Evolutionary conservation across 2,797 vertebrate genomes (phyloP), one percentile per base, ranked within the genome.

Genomic region (Lophius americanus): DNA sequence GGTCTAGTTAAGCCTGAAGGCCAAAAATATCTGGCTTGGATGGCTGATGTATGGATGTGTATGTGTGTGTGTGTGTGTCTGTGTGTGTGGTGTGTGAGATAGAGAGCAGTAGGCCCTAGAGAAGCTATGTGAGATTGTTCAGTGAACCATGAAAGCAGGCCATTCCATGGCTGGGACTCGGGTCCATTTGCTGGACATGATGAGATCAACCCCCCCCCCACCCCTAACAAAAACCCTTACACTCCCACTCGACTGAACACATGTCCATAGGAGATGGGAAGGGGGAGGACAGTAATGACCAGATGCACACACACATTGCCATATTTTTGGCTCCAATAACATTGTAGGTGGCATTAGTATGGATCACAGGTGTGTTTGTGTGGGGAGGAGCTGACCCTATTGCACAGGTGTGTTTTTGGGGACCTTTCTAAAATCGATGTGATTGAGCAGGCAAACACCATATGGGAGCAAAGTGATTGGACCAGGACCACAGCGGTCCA

Each of bases 371-470:
- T 89, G 86, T 75, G 78, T 58, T 65, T 59, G 79, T 84, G 82
- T 67, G 55, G 85, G 77, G 79, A 82, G 73, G 83, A 78, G 62
- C 67, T 47, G 33, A 59, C 63, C 61, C 68, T 69, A 56, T 57
- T 73, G 75, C 68, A 71, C 81, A 82, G 81, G 68, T 81, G 83
- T 55, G 62, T 78, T 60, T 74, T 82, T 85, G 82, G 74, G 75
- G 73, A 60, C 70, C 60, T 64, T 80, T 88, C 81, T 84, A 53
- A 89, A 89, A 85, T 75, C 41, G 62, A 79, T 78, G 79, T 78
- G 85, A 89, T 82, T 79, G 88, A 88, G 82, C 85, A 76, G 84
- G 85, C 87, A 91, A 91, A 89, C 90, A 85, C 88, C 88, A 89
- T 89, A 89, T 91, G 90, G 87, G 82, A 84, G 75, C 75, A 64